Evolutionary conservation across 1,140 invertebrate genomes (phyloP).

Genomic region (Druon quercuslanigerum): DNA sequence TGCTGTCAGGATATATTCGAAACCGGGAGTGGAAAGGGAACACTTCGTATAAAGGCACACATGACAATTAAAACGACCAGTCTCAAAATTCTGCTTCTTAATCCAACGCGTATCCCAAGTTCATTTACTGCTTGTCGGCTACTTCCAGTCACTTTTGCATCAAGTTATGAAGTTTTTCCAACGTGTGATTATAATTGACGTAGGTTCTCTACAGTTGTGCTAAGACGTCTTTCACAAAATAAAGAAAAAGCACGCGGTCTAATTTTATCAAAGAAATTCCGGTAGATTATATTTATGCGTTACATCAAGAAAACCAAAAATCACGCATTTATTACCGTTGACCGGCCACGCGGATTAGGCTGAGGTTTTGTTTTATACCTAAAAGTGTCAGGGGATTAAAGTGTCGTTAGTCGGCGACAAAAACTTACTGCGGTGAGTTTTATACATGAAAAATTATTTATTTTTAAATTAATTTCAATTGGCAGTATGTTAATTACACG

Average conservation of each 20-base stretch:
- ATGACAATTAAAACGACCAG: constrained; percentile 68
- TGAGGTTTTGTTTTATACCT: neutral
- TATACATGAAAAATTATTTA: neutral
- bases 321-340: constrained; percentile 67
- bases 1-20: constrained; percentile 11
- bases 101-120: constrained; percentile 37
- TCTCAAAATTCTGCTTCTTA: constrained; percentile 58
- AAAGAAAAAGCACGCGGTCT: neutral
- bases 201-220: neutral
- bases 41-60: constrained; percentile 62
- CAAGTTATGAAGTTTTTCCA: neutral
- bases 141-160: neutral
- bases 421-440: neutral
- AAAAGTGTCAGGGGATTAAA: neutral
- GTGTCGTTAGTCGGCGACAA: too few relatives aligned
- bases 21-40: constrained; percentile 54
- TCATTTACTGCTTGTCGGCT: neutral
- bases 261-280: neutral
- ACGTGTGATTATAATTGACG: constrained; percentile 22
- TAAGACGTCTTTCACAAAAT: neutral
- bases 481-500: neutral
- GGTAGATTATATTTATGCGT: constrained; percentile 68
- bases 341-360: constrained; percentile 33
- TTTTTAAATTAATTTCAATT: too few relatives aligned
- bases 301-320: constrained; percentile 73